Conservation (phyloP, 2,113 vertebrate species). For the Verasper variegatus region DNA sequence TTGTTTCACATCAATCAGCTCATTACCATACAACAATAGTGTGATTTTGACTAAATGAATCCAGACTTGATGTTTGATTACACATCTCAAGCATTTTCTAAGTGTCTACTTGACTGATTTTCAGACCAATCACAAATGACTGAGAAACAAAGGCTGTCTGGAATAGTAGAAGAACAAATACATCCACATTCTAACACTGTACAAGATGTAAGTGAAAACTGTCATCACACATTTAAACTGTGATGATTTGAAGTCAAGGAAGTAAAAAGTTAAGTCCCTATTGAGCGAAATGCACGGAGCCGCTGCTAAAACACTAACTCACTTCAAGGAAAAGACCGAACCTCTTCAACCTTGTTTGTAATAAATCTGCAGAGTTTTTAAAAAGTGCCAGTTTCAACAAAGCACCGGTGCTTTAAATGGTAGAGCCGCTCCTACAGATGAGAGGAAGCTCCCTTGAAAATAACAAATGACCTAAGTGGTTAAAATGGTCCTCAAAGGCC, state of each 20-base stretch:
- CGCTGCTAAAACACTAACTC: constrained; percentile 7
- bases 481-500: constrained; percentile 35
- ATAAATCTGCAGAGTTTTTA: constrained; percentile 27
- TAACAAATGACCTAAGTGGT: constrained; percentile 40
- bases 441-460: constrained; percentile 39
- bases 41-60: constrained; percentile 1
- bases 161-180: not conserved
- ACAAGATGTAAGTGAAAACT: not conserved
- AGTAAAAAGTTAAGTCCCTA: not conserved
- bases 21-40: not conserved
- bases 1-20: constrained; percentile 13
- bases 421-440: constrained; percentile 21
- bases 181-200: not conserved
- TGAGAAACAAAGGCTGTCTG: not conserved
- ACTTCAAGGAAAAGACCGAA: constrained; percentile 17
- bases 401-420: constrained; percentile 6
- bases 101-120: not conserved
- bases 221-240: not conserved
- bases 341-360: constrained; percentile 48
- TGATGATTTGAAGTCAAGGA: not conserved
- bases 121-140: not conserved
- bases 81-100: not conserved
- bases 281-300: constrained; percentile 2
- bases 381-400: constrained; percentile 41
- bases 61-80: not conserved